Evolutionary conservation across 2,888 invertebrate genomes (phyloP), one percentile per base, ranked within the genome.

Genomic region (Macaria liturata): DNA sequence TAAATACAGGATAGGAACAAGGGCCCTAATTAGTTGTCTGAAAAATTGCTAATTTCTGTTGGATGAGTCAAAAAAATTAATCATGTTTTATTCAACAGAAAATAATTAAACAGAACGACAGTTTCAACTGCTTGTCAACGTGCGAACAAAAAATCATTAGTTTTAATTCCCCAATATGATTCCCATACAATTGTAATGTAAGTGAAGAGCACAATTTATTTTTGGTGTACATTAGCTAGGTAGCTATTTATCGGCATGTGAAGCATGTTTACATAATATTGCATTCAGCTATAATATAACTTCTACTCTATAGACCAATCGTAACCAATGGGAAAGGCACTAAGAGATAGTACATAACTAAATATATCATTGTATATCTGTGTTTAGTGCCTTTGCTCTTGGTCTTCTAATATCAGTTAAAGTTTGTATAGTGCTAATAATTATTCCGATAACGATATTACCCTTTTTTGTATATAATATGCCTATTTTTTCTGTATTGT

Each of bases 401-500:
- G 68, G 59, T 64, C 86, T 85, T 83, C 75, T 78, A 77, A 79
- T 80, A 80, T 77, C 75, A 78, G 47, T 45, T 57, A 48, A 84
- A 87, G 79, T 83, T 54, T 89, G 88, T 90, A 88, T 86, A 91
- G 83, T 84, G 86, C 88, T 88, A 86, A 84, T 84, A 84, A 84
- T 83, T 85, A 84, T 70, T 72, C 64, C 64, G 65, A 66, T 78
- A 75, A 4, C 43, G 70, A 74, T 75, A 76, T 76, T 20, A 20
- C 20, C 20, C 75, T 80, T 80, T 84, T 37, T 77, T 89, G 87
- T 90, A 90, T 78, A 90, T 87, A 87, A 77, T 68, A 82, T 75
- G 83, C 79, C 82, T 85, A 78, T 75, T 80, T 75, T 80, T 82
- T 80, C 70, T 82, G 80, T 83, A 80, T 86, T 86, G 83, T 83